These are phyloP conservation scores for Carassius auratus DNA, from an alignment of 2,113 vertebrate species.

Conservation along the genomic window DNA sequence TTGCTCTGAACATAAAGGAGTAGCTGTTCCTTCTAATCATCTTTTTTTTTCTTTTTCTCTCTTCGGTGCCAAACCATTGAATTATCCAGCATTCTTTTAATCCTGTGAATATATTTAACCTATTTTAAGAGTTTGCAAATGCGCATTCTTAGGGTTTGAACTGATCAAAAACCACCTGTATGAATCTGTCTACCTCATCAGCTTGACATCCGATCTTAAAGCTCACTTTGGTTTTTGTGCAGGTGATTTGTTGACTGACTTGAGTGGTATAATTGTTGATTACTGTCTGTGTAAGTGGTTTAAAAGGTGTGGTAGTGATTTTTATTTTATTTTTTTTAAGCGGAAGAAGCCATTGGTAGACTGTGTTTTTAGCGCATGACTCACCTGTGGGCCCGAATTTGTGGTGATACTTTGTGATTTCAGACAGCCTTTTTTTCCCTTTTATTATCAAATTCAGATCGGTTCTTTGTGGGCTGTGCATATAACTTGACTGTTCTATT, in stretches of 20 bases:
- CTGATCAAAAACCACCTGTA: too few species aligned
- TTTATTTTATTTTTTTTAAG: too few species aligned
- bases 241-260: constrained; percentile 53
- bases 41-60: background rate
- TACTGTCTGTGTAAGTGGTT: constrained; percentile 31
- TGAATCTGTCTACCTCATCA: background rate
- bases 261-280: constrained; percentile 53
- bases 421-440: background rate
- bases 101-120: too few species aligned
- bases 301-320: background rate
- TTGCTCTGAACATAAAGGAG: too few species aligned
- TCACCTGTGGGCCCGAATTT: constrained; percentile 12
- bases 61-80: too few species aligned
- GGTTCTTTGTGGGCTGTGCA: too few species aligned
- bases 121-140: too few species aligned
- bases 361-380: constrained; percentile 37
- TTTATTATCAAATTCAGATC: too few species aligned
- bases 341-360: background rate
- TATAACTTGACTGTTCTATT: background rate
- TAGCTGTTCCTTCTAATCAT: background rate
- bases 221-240: background rate
- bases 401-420: constrained; percentile 14
- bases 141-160: too few species aligned
- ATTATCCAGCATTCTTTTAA: too few species aligned
- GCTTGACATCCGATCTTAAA: background rate